A percentile compares a stretch with the other conserved stretches of the same genome.
These are phyloP conservation scores for Cygnus atratus DNA, from an alignment of 2,113 vertebrate species.

Conservation along the genomic window DNA sequence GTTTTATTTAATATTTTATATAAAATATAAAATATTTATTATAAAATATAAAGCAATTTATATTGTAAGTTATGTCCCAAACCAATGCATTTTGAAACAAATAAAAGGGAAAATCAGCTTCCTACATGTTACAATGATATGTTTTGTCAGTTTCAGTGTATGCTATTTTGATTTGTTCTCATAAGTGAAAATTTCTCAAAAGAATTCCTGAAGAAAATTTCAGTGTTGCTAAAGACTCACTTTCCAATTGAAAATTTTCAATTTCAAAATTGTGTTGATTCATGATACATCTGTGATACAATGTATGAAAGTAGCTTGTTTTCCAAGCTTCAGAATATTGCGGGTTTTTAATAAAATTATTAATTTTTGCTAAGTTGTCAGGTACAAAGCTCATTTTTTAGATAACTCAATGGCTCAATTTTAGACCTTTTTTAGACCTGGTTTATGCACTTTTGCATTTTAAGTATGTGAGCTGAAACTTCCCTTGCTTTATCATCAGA, in stretches of 20 bases:
- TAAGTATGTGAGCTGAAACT: neutral
- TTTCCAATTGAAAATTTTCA: neutral
- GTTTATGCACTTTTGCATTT: neutral
- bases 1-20: too few relatives aligned
- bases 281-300: too few relatives aligned
- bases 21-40: too few relatives aligned
- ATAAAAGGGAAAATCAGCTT: neutral
- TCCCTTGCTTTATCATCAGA: neutral
- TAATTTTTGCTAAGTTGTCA: neutral
- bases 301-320: too few relatives aligned
- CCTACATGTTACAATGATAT: fast-evolving
- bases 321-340: neutral
- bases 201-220: neutral
- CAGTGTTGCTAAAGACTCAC: fast-evolving
- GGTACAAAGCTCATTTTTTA: neutral
- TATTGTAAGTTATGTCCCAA: neutral
- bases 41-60: neutral
- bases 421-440: neutral
- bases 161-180: fast-evolving
- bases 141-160: fast-evolving
- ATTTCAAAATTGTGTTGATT: too few relatives aligned
- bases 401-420: neutral
- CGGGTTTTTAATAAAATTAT: neutral
- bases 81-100: fast-evolving
- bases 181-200: neutral